Conservation (phyloP, 1,140 invertebrate species). For the Drosophila albomicans region DNA sequence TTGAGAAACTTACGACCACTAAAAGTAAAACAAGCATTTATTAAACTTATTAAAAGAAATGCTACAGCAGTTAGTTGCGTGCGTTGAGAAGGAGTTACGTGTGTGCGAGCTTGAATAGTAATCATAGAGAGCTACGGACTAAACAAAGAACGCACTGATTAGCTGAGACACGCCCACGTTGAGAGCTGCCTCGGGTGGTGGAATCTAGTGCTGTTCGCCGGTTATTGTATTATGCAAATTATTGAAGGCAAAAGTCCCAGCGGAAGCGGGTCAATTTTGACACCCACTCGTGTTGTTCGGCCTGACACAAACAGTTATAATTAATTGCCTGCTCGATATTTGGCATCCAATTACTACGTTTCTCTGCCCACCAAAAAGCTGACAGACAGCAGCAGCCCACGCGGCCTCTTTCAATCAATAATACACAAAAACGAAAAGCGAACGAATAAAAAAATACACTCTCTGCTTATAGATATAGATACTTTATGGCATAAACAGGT, state of each 20-base stretch:
- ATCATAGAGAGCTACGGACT: conserved; percentile 21
- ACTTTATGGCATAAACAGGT: conserved; percentile 72
- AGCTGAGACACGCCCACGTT: conserved; percentile 57
- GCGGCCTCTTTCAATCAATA: conserved; percentile 53
- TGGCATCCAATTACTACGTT: conserved; percentile 64
- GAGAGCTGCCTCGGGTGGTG: not conserved
- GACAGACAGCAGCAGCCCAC: conserved; percentile 53
- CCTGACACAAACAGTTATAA: conserved; percentile 74
- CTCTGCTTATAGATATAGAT: conserved; percentile 62
- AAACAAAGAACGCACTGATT: conserved; percentile 78
- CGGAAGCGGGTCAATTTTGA: conserved; percentile 33
- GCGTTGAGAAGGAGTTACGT: conserved; percentile 22
- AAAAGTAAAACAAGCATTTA: conserved; percentile 80
- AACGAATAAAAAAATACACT: conserved; percentile 38
- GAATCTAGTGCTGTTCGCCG: conserved; percentile 34
- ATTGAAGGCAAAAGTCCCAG: conserved; percentile 44
- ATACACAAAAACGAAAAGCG: conserved; percentile 46
- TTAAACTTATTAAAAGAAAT: conserved; percentile 78
- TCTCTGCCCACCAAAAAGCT: conserved; percentile 8
- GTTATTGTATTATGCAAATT: conserved; percentile 75
- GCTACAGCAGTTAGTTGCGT: conserved; percentile 56
- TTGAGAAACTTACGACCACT: conserved; percentile 80
- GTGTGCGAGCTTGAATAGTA: conserved; percentile 21
- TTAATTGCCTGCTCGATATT: conserved; percentile 78
- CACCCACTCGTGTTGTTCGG: conserved; percentile 61